A percentile compares a stretch with the other conserved stretches of the same genome.
phyloP scores from a whole-genome alignment of 2,888 invertebrate genomes.

The Apodemia hepburni region DNA sequence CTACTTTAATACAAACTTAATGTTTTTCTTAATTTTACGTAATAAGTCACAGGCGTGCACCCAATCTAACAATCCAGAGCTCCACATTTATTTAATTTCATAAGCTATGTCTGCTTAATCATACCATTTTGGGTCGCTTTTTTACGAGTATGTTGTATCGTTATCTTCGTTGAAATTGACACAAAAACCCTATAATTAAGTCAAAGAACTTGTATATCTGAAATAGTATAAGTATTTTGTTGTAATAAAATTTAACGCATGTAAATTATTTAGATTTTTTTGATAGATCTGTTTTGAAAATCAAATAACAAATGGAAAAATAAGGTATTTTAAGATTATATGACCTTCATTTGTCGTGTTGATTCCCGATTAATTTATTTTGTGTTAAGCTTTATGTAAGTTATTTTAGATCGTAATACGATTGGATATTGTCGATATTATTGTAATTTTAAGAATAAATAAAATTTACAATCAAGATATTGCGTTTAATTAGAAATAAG shows the following conservation, averaged over 20 bases:
- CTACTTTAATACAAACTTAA: too few relatives aligned
- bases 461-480: background rate
- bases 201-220: background rate
- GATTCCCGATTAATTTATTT: background rate
- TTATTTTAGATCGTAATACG: background rate
- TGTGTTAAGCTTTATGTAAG: background rate
- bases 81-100: too few relatives aligned
- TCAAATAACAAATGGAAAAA: background rate
- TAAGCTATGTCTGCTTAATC: too few relatives aligned
- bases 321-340: background rate
- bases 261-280: background rate
- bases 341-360: background rate
- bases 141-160: too few relatives aligned
- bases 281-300: background rate
- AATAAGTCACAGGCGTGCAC: too few relatives aligned
- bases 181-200: too few relatives aligned
- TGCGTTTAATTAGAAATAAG: too few relatives aligned
- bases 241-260: background rate
- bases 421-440: slow-evolving; percentile 9
- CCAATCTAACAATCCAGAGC: too few relatives aligned
- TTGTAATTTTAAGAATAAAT: slow-evolving; percentile 7
- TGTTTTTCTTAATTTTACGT: too few relatives aligned
- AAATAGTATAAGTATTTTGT: background rate
- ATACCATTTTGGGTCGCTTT: too few relatives aligned
- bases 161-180: background rate